These are phyloP conservation scores for Pterocles orientalis DNA, from an alignment of 2,113 vertebrate genomes.

Conservation along the genomic window DNA sequence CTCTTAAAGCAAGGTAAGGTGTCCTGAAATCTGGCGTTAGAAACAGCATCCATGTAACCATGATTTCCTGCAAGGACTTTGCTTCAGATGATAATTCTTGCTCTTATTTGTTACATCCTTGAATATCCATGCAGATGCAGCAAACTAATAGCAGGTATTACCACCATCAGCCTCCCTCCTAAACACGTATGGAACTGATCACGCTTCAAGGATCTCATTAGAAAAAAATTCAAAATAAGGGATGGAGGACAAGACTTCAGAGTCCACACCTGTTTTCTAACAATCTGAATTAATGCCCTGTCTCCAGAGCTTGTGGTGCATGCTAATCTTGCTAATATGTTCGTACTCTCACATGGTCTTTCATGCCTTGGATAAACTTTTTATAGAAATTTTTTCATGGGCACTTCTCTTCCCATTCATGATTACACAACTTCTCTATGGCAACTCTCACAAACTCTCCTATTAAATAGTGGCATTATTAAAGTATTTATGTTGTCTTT, in stretches of 20 bases:
- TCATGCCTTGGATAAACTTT: background rate
- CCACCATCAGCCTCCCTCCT: background rate
- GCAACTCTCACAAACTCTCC: background rate
- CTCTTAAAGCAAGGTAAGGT: background rate
- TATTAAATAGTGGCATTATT: background rate
- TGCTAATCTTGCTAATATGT: background rate
- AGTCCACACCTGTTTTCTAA: constrained; percentile 24
- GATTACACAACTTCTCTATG: background rate
- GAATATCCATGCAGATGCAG: background rate
- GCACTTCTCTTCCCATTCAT: background rate
- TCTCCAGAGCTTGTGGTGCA: background rate
- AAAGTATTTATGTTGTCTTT: background rate
- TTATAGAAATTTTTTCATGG: background rate
- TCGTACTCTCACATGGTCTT: background rate
- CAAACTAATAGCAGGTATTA: background rate
- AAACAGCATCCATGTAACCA: background rate
- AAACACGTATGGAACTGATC: background rate
- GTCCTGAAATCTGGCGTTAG: background rate
- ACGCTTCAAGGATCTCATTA: background rate
- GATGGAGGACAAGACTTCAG: background rate
- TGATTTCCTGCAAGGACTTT: background rate
- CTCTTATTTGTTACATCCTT: background rate
- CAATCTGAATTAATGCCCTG: background rate
- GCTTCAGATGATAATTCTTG: background rate
- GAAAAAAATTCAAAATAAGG: background rate